Conservation (phyloP, 2,113 vertebrate genomes). For the Oceanites oceanicus region DNA sequence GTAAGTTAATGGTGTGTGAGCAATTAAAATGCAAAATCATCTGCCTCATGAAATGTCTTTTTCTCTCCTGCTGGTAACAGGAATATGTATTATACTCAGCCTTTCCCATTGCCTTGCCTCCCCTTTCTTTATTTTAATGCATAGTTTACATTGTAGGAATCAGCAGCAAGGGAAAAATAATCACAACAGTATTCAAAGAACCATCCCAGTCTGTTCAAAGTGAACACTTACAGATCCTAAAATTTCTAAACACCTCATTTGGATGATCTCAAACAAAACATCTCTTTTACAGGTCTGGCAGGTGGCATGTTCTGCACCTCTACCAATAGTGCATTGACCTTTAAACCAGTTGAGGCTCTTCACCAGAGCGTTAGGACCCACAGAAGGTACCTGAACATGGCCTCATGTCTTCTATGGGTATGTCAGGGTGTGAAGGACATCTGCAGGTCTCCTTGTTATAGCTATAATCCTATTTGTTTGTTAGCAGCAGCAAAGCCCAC, state of each 20-base stretch:
- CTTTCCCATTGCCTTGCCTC: background rate
- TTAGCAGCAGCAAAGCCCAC: background rate
- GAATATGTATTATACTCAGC: background rate
- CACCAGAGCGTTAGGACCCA: background rate
- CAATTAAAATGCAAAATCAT: constrained; percentile 20
- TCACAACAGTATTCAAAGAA: background rate
- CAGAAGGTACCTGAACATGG: background rate
- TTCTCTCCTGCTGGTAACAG: background rate
- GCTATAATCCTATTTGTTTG: background rate
- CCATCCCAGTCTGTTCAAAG: background rate
- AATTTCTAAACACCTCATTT: background rate
- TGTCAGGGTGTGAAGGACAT: background rate
- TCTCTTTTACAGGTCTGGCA: background rate
- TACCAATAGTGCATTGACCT: background rate
- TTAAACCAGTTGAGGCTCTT: background rate
- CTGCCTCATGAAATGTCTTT: background rate
- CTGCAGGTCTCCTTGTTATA: background rate
- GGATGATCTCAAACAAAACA: background rate
- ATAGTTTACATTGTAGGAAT: background rate
- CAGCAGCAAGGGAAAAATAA: background rate
- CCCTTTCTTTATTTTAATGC: background rate
- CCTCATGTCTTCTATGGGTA: background rate
- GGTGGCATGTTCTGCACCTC: background rate
- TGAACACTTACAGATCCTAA: background rate
- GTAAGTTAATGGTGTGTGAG: background rate